Evolutionary conservation across 2,113 vertebrate genomes (phyloP), one percentile per base, ranked within the genome.

Genomic region (Rynchops niger): DNA sequence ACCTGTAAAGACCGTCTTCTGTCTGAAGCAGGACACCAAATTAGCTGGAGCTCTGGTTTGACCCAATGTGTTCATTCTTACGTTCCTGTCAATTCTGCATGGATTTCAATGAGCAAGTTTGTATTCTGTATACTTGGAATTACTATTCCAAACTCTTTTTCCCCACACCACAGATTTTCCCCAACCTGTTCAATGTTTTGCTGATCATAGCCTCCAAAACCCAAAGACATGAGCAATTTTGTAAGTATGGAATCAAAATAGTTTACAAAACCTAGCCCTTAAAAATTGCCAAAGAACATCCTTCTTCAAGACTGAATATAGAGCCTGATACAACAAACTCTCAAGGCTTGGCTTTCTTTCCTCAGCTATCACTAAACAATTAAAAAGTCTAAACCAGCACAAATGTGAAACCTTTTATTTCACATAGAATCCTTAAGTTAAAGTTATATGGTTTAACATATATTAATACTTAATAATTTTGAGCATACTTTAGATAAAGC

Each of bases 61-160:
- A 73, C 6, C 50, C 73, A 58, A 0, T 3, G 22, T 22, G n/a
- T 20, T 61, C 30, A 10, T 27, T 74, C 59, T n/a, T 56, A 50
- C 0, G 0, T 26, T 80, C 36, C 59, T 70, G n/a, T 6, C 38
- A 85, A 49, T 34, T 70, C 38, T 4, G 3, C 1, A 5, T 2
- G 15, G 47, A 86, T 67, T 83, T 63, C 66, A 22, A 15, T 1
- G 4, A 7, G 16, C 47, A 80, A 17, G 26, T 43, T 40, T 42
- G 13, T n/a, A 59, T 47, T 49, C 45, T 56, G 17, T 29, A 36
- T 45, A 12, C 12, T 61, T 1, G 14, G 30, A 77, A 66, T 36
- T 30, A 47, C 8, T 47, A 5, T 19, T 56, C 62, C 43, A 52
- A 43, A 73, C 9, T 34, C 62, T 49, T 8, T 61, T 43, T 45